phyloP scores from a whole-genome alignment of 2,797 vertebrate genomes.

The Sternarchorhynchus goeldii region DNA sequence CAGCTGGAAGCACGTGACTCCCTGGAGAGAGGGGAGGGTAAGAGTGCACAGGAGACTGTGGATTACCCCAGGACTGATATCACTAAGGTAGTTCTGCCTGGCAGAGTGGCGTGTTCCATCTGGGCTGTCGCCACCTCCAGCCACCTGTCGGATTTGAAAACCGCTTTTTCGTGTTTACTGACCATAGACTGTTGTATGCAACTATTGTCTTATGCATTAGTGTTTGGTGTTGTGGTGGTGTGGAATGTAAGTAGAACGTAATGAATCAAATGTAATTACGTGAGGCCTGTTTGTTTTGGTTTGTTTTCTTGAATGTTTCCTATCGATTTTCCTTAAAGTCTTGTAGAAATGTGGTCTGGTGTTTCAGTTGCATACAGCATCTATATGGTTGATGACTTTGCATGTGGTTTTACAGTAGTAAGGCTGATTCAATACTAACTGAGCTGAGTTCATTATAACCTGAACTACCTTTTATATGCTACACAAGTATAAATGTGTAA shows the following conservation, averaged over 20 bases:
- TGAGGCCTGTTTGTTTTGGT: background rate
- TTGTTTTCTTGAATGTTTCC: too few species aligned
- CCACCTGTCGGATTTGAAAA: slow-evolving; percentile 1
- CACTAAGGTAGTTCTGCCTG: slow-evolving; percentile 65
- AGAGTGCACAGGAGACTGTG: slow-evolving; percentile 59
- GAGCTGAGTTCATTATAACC: background rate
- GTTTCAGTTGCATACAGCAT: slow-evolving; percentile 53
- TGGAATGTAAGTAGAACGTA: background rate
- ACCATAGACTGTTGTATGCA: slow-evolving; percentile 52
- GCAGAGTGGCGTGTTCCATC: slow-evolving; percentile 17
- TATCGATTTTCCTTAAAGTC: background rate
- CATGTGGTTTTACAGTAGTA: slow-evolving; percentile 31
- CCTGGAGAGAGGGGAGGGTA: slow-evolving; percentile 57
- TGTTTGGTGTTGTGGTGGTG: background rate
- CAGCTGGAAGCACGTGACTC: slow-evolving; percentile 63
- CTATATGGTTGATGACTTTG: slow-evolving; percentile 35
- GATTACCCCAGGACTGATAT: slow-evolving; percentile 55
- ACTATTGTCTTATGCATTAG: background rate
- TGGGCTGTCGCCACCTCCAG: slow-evolving; percentile 28
- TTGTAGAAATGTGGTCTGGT: background rate
- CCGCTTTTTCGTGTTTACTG: slow-evolving; percentile 23
- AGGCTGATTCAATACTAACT: slow-evolving; percentile 5
- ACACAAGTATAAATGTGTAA: too few species aligned
- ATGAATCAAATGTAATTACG: background rate
- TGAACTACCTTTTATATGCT: background rate